Evolutionary conservation across 2,797 vertebrate genomes (phyloP), one percentile per base, ranked within the genome.

Genomic region (Gymnothorax reevesii): DNA sequence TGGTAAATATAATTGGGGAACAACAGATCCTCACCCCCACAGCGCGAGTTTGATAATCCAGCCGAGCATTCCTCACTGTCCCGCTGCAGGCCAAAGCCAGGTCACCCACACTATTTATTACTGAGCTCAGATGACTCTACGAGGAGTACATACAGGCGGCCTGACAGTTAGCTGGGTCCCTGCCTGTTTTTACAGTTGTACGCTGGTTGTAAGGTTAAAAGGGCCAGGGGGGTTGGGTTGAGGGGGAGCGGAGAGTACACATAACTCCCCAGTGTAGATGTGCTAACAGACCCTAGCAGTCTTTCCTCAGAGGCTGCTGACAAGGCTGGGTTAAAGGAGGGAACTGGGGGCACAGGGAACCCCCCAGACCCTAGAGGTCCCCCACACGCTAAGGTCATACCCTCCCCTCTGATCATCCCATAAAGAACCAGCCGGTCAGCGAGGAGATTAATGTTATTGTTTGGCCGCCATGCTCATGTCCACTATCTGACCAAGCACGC

Each of bases 161-260:
- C 88, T 91, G 94, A 93, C 92, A 90, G 91, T 92, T 90, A 85
- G 82, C 92, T 89, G 89, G 59, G 73, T 89, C 87, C 64, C 3
- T 71, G 86, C 52, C 89, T 94, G 93, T 94, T 94, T 93, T 92
- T 92, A 93, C 93, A 94, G 92, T 94, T 93, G 93, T 85, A 83
- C 85, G 84, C 86, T 73, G 90, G 91, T 86, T 87, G 85, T 86
- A 71, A 90, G 93, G 91, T 91, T 93, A 90, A 89, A 85, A 88
- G 88, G 85, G 54, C 17, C 49, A 88, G 91, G 92, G 87, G 13
- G 87, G 25, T 87, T 84, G 87, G 27, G 27, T 83, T 13, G 12
- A 4, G 59, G 59, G 17, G 10, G 87, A 59, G 85, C 59, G 25
- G 25, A 54, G 85, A 54, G 64, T 83, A 52, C 49, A 82, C 57